A percentile compares a stretch with the other conserved stretches of the same genome.
Evolutionary conservation across 2,797 vertebrate genomes (phyloP).

Genomic region (Thalassophryne amazonica): DNA sequence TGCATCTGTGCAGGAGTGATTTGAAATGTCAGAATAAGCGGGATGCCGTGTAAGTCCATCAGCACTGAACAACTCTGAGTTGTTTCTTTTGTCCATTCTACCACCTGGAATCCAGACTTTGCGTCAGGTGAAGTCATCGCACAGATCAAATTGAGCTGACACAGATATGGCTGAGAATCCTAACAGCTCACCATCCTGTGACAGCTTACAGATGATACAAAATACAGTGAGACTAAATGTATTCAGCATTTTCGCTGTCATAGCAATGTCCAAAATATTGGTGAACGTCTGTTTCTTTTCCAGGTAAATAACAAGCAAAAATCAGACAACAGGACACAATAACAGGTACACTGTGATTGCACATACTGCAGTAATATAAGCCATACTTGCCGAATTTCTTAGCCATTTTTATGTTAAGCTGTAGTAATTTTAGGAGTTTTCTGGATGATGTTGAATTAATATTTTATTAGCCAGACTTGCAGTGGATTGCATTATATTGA

Average conservation of each 20-base stretch:
- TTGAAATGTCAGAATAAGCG: slow-evolving; percentile 2
- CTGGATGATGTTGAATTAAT: no score
- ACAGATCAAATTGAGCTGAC: slow-evolving; percentile 33
- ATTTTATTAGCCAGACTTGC: no score
- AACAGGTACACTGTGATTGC: no score
- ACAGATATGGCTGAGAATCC: slow-evolving; percentile 21
- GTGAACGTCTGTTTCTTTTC: slow-evolving; percentile 4
- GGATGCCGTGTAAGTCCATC: not conserved
- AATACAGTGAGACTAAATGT: slow-evolving; percentile 18
- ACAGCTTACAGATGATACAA: slow-evolving; percentile 38
- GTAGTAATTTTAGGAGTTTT: not conserved
- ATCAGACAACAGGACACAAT: no score
- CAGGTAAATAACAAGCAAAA: not conserved
- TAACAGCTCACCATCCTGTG: slow-evolving; percentile 35
- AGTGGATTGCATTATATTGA: no score
- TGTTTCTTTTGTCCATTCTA: slow-evolving; percentile 7
- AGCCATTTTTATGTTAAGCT: not conserved
- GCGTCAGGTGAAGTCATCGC: slow-evolving; percentile 51
- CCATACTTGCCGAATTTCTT: no score
- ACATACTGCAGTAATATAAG: no score
- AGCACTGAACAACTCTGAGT: slow-evolving; percentile 5
- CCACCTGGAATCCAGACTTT: slow-evolving; percentile 23
- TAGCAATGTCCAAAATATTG: slow-evolving; percentile 22
- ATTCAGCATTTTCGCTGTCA: slow-evolving; percentile 40
- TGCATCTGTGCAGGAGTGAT: slow-evolving; percentile 14